phyloP scores from a whole-genome alignment of 2,888 invertebrate genomes.

The Eupsilia transversa region DNA sequence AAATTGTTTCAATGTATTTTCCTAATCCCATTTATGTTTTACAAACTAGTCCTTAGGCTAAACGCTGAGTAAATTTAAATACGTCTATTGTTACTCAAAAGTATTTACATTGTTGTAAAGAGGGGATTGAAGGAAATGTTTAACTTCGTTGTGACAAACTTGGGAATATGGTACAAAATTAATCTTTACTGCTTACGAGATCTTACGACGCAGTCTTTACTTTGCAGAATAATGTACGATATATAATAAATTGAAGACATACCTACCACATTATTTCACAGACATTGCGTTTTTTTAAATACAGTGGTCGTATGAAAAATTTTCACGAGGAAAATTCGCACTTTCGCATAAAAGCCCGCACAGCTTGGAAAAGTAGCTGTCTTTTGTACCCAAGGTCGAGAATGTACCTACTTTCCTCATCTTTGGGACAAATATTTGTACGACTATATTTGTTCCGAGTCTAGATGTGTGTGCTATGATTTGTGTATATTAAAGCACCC shows the following conservation, averaged over 20 bases:
- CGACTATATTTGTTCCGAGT: not conserved
- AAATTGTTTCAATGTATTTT: constrained; percentile 64
- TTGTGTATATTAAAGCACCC: constrained; percentile 7
- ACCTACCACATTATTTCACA: not conserved
- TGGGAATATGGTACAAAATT: constrained; percentile 32
- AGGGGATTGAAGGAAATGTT: constrained; percentile 30
- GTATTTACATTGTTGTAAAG: constrained; percentile 54
- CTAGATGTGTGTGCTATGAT: constrained; percentile 5
- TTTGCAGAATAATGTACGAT: not conserved
- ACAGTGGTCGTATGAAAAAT: not conserved
- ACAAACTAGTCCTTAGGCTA: constrained; percentile 63
- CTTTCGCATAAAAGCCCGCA: not conserved
- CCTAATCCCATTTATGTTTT: constrained; percentile 65
- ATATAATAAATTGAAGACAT: not conserved
- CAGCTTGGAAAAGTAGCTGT: not conserved
- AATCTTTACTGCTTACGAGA: constrained; percentile 33
- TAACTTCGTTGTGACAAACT: constrained; percentile 43
- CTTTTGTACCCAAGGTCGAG: not conserved
- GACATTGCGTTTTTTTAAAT: not conserved
- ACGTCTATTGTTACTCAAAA: constrained; percentile 58
- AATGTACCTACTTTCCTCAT: not conserved
- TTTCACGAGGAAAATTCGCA: not conserved
- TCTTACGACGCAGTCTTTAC: constrained; percentile 19
- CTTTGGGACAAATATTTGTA: constrained; percentile 6
- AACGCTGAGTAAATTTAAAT: constrained; percentile 55